Conservation (phyloP, 2,797 vertebrate species). For the Enteromius unitaeniatus region DNA sequence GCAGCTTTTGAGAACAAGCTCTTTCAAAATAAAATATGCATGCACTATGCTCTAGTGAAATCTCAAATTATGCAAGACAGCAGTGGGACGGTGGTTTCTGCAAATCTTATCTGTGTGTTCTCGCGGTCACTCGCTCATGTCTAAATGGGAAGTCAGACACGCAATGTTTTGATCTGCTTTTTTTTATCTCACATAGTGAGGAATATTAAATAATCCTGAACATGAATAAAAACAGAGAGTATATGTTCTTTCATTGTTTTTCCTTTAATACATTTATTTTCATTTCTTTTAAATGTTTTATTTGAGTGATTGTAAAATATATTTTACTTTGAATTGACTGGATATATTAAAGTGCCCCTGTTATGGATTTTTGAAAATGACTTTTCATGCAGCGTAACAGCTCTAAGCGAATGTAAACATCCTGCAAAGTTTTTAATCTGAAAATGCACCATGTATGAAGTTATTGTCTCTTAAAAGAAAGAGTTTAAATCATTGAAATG, state of each 20-base stretch:
- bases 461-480: too few relatives aligned
- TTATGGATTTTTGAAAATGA: too few relatives aligned
- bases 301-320: not conserved
- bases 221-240: not conserved
- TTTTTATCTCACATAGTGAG: not conserved
- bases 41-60: not conserved
- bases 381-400: too few relatives aligned
- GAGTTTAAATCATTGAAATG: too few relatives aligned
- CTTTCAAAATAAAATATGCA: slow-evolving; percentile 21
- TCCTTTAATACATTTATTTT: not conserved
- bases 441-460: too few relatives aligned
- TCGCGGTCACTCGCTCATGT: not conserved
- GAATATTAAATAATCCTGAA: not conserved
- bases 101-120: slow-evolving; percentile 2
- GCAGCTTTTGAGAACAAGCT: not conserved
- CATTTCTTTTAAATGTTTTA: not conserved
- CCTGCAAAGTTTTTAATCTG: too few relatives aligned
- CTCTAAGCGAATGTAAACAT: too few relatives aligned
- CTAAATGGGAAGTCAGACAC: not conserved
- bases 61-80: slow-evolving; percentile 20
- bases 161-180: slow-evolving; percentile 1
- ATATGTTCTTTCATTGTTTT: not conserved
- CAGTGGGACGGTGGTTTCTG: not conserved
- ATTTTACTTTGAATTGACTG: not conserved
- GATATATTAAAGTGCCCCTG: not conserved